Evolutionary conservation across 2,113 vertebrate genomes (phyloP).

Genomic region (Ia io): DNA sequence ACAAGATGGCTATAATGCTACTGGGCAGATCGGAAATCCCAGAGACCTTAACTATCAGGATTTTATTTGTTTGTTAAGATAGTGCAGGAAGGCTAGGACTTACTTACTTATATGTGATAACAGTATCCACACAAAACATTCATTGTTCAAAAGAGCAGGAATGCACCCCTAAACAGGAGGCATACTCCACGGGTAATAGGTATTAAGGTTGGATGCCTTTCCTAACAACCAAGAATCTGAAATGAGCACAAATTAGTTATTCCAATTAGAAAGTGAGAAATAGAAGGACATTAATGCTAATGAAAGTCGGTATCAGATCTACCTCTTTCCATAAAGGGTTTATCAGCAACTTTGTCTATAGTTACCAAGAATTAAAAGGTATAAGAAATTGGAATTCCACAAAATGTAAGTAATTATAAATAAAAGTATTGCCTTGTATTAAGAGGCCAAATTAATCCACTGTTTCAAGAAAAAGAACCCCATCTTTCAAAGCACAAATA

Average conservation of each 20-base stretch:
- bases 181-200: background rate
- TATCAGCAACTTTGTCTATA: slow-evolving; percentile 29
- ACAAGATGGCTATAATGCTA: slow-evolving; percentile 18
- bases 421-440: background rate
- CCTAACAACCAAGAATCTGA: slow-evolving; percentile 44
- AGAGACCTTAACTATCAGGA: slow-evolving; percentile 50
- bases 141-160: slow-evolving; percentile 22
- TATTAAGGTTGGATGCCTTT: slow-evolving; percentile 39
- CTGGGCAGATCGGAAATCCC: slow-evolving; percentile 36
- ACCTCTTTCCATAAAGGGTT: slow-evolving; percentile 4
- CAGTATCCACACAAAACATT: slow-evolving; percentile 25
- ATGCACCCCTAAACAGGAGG: background rate
- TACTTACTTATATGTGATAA: slow-evolving; percentile 3
- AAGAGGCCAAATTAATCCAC: background rate
- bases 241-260: slow-evolving; percentile 54
- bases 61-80: slow-evolving; percentile 56
- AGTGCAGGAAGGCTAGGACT: background rate
- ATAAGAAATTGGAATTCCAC: slow-evolving; percentile 20
- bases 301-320: slow-evolving; percentile 36
- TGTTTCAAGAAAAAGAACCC: background rate
- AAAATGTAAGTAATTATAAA: slow-evolving; percentile 35
- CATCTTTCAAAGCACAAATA: background rate
- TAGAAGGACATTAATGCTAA: slow-evolving; percentile 50
- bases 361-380: background rate
- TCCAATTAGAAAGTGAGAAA: slow-evolving; percentile 60